Conservation (phyloP, 2,888 invertebrate genomes). For the Tetragonula carbonaria region DNA sequence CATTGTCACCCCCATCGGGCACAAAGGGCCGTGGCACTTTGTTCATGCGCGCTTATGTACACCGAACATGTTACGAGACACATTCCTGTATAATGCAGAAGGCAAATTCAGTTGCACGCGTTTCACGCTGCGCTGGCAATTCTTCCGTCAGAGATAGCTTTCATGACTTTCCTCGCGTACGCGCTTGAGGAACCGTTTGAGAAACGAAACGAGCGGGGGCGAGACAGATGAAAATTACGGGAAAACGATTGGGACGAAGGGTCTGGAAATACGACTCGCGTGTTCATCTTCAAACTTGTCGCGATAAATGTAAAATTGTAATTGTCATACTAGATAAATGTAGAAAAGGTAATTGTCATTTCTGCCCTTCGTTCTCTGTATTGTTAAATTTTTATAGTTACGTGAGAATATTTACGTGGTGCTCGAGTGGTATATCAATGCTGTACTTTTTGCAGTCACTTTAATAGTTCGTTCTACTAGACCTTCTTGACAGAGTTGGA, state of each 20-base stretch:
- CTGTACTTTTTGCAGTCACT: too few species aligned
- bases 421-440: too few species aligned
- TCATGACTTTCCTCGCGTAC: slow-evolving; percentile 9
- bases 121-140: slow-evolving; percentile 29
- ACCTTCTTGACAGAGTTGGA: too few species aligned
- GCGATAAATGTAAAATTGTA: background rate
- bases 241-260: too few species aligned
- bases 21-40: slow-evolving; percentile 75
- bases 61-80: slow-evolving; percentile 66
- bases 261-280: background rate
- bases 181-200: background rate
- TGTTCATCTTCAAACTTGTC: background rate
- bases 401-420: too few species aligned
- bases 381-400: too few species aligned
- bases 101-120: slow-evolving; percentile 69
- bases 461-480: too few species aligned
- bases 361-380: too few species aligned
- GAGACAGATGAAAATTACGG: background rate
- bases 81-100: slow-evolving; percentile 79
- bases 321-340: too few species aligned
- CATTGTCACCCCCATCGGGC: slow-evolving; percentile 72
- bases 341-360: too few species aligned
- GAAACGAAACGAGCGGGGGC: background rate
- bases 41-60: slow-evolving; percentile 59
- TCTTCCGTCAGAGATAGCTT: slow-evolving; percentile 32